These are phyloP conservation scores for Pelagia noctiluca DNA, from an alignment of 30 jellyfish, hydroid and myxozoan species.

Conservation along the genomic window DNA sequence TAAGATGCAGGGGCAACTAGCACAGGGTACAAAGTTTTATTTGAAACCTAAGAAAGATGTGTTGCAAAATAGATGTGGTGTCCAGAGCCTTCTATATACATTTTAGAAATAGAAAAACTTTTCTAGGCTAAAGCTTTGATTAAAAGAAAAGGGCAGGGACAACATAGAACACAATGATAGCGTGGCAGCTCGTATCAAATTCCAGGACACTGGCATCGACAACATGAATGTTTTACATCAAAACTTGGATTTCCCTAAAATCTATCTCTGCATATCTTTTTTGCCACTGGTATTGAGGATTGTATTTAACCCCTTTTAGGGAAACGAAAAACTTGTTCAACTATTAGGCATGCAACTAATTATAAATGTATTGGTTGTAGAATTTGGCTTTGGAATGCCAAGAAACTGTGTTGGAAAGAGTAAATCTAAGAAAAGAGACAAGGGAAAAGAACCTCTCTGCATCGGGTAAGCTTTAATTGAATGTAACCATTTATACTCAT, in stretches of 20 bases:
- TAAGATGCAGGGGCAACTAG: too few species aligned
- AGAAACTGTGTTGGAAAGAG: conserved; percentile 64
- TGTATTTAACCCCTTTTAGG: background rate
- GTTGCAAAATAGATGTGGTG: too few species aligned
- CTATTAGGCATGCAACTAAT: background rate
- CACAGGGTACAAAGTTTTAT: too few species aligned
- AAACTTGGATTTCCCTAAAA: background rate
- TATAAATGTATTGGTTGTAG: conserved; percentile 27
- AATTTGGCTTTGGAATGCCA: conserved; percentile 76
- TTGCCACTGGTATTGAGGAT: background rate
- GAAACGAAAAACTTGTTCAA: background rate
- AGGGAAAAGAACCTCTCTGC: conserved; percentile 77
- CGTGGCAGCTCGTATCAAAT: too few species aligned
- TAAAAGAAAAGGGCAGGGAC: too few species aligned
- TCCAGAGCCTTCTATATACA: too few species aligned
- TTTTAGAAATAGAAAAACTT: too few species aligned
- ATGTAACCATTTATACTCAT: background rate
- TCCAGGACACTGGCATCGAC: too few species aligned
- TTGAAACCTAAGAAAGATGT: too few species aligned
- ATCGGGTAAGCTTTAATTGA: conserved; percentile 46
- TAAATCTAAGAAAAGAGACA: conserved; percentile 50
- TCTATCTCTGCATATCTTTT: background rate
- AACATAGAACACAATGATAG: too few species aligned
- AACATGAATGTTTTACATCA: too few species aligned
- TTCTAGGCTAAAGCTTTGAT: too few species aligned